Evolutionary conservation across 2,113 vertebrate species (phyloP).

Genomic region (Cyphomyrus discorhynchus): DNA sequence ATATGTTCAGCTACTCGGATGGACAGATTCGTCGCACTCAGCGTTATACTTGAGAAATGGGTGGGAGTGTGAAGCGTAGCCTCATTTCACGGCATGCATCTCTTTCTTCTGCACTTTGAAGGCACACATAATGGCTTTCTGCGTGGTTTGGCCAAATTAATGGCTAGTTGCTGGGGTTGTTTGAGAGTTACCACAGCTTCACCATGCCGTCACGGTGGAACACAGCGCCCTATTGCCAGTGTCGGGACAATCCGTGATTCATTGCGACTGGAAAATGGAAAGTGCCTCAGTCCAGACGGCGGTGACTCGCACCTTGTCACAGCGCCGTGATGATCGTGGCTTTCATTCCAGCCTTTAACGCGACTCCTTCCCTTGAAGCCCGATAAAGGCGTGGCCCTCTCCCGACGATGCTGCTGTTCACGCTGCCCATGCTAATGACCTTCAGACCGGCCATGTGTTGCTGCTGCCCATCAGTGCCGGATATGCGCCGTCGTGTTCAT

Average conservation of each 20-base stretch:
- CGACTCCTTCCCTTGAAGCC: not conserved
- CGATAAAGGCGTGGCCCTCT: not conserved
- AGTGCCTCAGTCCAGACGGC: not conserved
- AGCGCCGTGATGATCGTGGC: not conserved
- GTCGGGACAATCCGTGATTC: not conserved
- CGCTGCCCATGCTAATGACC: not conserved
- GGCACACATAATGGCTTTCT: not conserved
- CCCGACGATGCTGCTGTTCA: not conserved
- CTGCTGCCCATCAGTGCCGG: not conserved
- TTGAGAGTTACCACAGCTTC: not conserved
- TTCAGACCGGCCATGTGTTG: not conserved
- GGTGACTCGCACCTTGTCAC: not conserved
- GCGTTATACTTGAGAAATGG: not conserved
- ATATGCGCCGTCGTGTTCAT: not conserved
- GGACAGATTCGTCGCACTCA: not conserved
- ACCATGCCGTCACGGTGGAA: not conserved
- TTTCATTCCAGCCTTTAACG: not conserved
- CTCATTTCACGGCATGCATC: not conserved
- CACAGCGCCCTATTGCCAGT: not conserved
- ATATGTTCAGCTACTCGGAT: not conserved
- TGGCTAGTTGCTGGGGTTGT: not conserved
- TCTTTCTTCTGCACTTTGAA: not conserved
- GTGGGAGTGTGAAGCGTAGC: not conserved
- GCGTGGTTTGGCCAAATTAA: conserved; percentile 7
- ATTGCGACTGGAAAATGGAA: not conserved